These are phyloP conservation scores for Charadrius vociferus DNA, from an alignment of 2,113 vertebrate genomes.

Conservation along the genomic window DNA sequence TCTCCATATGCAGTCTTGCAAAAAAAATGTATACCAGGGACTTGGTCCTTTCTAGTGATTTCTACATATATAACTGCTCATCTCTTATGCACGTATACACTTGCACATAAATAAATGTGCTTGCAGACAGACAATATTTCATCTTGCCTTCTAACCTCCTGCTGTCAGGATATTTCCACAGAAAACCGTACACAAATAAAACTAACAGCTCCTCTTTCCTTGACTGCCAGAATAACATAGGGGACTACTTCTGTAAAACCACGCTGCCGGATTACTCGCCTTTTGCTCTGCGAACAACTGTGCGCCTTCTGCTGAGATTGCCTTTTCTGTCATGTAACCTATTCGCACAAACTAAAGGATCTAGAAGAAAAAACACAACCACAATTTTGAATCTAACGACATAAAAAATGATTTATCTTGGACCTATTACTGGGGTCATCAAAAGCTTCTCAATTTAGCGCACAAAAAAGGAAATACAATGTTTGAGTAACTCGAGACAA, in stretches of 20 bases:
- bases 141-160: slow-evolving; percentile 45
- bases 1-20: slow-evolving; percentile 15
- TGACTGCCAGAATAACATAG: background rate
- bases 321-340: background rate
- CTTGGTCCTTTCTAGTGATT: slow-evolving; percentile 26
- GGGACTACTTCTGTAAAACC: background rate
- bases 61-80: slow-evolving; percentile 18
- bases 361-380: background rate
- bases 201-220: slow-evolving; percentile 27
- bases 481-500: background rate
- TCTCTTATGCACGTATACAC: slow-evolving; percentile 41
- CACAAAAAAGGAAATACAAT: background rate
- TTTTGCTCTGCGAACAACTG: background rate
- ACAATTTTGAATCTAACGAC: background rate
- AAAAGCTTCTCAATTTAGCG: background rate
- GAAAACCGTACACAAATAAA: slow-evolving; percentile 40
- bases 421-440: background rate
- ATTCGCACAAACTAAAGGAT: background rate
- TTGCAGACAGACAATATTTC: slow-evolving; percentile 46
- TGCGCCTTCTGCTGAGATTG: background rate
- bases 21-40: slow-evolving; percentile 5
- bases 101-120: slow-evolving; percentile 46
- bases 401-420: background rate
- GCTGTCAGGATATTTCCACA: slow-evolving; percentile 44
- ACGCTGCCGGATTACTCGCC: background rate